These are phyloP conservation scores for Drosophila takahashii DNA, from an alignment of 1,140 invertebrate species.

Conservation along the genomic window DNA sequence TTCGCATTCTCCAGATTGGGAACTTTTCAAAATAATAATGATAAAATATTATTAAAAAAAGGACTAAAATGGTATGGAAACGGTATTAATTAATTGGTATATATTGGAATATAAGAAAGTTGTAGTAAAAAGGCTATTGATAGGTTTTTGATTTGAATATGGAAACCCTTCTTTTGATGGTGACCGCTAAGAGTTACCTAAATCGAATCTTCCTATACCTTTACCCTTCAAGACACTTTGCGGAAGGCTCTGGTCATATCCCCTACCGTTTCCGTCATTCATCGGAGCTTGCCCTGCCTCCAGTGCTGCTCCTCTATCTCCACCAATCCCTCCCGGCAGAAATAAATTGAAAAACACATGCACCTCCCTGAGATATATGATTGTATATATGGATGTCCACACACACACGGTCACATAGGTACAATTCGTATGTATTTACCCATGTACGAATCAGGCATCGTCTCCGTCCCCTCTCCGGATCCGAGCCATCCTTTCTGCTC, in stretches of 20 bases:
- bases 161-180: background rate
- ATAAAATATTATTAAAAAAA: too few species aligned
- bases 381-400: constrained; percentile 10
- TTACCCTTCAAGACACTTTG: background rate
- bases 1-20: too few species aligned
- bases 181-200: background rate
- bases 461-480: constrained; percentile 30
- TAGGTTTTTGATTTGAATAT: background rate
- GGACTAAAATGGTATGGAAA: too few species aligned
- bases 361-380: constrained; percentile 31
- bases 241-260: too few species aligned
- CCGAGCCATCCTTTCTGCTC: constrained; percentile 17
- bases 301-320: background rate
- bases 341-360: constrained; percentile 57
- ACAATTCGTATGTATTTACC: constrained; percentile 41
- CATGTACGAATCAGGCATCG: constrained; percentile 70
- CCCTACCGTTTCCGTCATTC: background rate
- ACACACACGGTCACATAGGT: constrained; percentile 22
- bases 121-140: background rate
- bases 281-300: background rate
- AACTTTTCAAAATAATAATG: too few species aligned
- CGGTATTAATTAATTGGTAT: too few species aligned
- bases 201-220: background rate
- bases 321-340: background rate
- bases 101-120: too few species aligned